Base-by-base conservation (phyloP, 1,140 invertebrate genomes). In the Trichogramma pretiosum region DNA sequence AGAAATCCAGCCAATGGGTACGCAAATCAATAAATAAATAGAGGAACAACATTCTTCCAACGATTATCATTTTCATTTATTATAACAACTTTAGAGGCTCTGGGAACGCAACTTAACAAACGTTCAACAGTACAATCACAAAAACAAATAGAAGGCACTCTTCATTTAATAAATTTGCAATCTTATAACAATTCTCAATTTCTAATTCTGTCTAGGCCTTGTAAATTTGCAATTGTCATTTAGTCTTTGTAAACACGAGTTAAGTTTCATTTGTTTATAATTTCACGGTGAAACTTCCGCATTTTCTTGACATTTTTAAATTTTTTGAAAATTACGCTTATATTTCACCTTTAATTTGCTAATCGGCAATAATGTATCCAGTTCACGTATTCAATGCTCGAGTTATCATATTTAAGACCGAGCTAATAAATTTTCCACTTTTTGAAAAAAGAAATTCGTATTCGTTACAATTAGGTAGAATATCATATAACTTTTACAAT, bases 121-220 rank as follows among this genome's bases (percentile, higher is more conserved):
- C 67, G 56, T 64, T 67, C 63, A 70, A 70, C 62, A 63, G 67
- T 67, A 67, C 60, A 64, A 68, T 58, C 58, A 69, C 58, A 56
- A 58, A 68, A 70, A 70, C 67, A 67, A 70, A 68, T 68, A 68
- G 68, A 70, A 70, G 68, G 67, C 68, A 69, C 68, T 70, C 68
- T 63, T 63, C 47, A 63, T 60, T 59, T 55, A 53, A 60, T 66
- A 67, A 68, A 66, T 67, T 62, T 66, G 30, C 43, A 66, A 60
- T 56, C 60, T 56, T 60, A 48, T 56, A 61, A 68, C 62, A 56
- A 59, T 56, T 61, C 55, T 54, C 50, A 39, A 54, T 50, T 28
- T 50, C 19, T 54, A 46, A 51, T 46, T 54, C 46, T 48, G 23
- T 53, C 61, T 65, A 59, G 61, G 61, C 60, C 60, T 59, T 58